Evolutionary conservation across 2,113 vertebrate genomes (phyloP).

Genomic region (Sinosuthora webbiana): DNA sequence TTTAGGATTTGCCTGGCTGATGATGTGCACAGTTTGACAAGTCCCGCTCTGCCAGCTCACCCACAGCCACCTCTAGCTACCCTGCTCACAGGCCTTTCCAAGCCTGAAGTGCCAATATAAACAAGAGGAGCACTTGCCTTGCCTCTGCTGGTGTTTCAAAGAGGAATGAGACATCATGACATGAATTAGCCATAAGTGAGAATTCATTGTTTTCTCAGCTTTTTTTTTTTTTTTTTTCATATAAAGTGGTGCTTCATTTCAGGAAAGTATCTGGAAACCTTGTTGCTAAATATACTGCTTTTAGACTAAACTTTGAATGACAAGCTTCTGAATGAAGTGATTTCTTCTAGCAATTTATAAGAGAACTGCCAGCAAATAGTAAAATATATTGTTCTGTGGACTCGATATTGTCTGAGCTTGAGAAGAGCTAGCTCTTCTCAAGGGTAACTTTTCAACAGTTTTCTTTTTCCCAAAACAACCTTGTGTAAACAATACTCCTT

Average conservation of each 20-base stretch:
- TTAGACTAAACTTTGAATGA: neutral
- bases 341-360: neutral
- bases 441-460: too few species aligned
- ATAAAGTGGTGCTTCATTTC: neutral
- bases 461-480: too few species aligned
- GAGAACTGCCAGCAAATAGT: neutral
- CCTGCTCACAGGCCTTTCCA: neutral
- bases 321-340: neutral
- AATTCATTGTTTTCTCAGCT: neutral
- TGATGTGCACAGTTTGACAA: neutral
- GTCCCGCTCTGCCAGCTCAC: neutral
- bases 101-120: neutral
- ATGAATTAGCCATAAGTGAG: neutral
- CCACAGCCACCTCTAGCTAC: neutral
- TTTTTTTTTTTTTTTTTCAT: neutral
- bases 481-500: too few species aligned
- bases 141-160: neutral
- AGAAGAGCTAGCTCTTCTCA: too few species aligned
- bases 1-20: neutral
- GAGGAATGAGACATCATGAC: neutral
- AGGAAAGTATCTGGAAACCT: constrained; percentile 5
- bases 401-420: too few species aligned
- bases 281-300: neutral
- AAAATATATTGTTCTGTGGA: neutral
- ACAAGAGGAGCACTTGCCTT: neutral